phyloP scores from a whole-genome alignment of 2,888 invertebrate genomes.

The Lasioglossum leucozonium region DNA sequence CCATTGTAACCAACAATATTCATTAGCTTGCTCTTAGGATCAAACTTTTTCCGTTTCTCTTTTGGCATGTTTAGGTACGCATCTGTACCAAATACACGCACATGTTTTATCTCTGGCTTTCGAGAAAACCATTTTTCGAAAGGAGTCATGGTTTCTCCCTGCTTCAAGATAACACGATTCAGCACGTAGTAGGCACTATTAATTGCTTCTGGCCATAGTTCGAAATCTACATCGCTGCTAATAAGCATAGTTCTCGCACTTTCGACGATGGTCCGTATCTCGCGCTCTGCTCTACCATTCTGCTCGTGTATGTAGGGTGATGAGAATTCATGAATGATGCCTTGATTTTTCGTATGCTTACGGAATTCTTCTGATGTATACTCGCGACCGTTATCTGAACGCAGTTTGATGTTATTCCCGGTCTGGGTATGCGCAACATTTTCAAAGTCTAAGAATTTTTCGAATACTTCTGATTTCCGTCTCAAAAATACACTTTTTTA shows the following conservation, averaged over 20 bases:
- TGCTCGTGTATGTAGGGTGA: constrained; percentile 69
- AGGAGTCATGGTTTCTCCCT: constrained; percentile 4
- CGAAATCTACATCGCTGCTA: background rate
- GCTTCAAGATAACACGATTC: background rate
- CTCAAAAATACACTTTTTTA: constrained; percentile 40
- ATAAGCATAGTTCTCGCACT: constrained; percentile 64
- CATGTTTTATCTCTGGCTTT: constrained; percentile 63
- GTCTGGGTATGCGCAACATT: constrained; percentile 38
- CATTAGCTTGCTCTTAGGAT: constrained; percentile 53
- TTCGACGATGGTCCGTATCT: constrained; percentile 71
- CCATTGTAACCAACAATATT: constrained; percentile 57
- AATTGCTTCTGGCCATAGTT: constrained; percentile 40
- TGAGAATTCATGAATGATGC: constrained; percentile 65
- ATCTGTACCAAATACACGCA: constrained; percentile 64
- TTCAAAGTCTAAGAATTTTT: constrained; percentile 51
- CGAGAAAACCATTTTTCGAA: constrained; percentile 48
- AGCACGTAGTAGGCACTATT: constrained; percentile 22
- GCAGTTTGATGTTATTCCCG: constrained; percentile 8
- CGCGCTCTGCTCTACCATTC: constrained; percentile 70
- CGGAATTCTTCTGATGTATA: constrained; percentile 11
- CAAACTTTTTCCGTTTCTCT: constrained; percentile 62
- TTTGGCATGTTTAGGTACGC: constrained; percentile 61
- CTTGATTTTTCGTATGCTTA: constrained; percentile 24
- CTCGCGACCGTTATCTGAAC: background rate
- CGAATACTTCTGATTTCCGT: constrained; percentile 54